Percentiles rank a stretch among this genome's conserved stretches.
Evolutionary conservation across 2,113 vertebrate genomes (phyloP).

Genomic region (rat (Rattus norvegicus)): GRCr8 NC_086036.1:84146501-84147000

Average conservation of each 20-base stretch:
- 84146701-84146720: constrained; percentile 35
- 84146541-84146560: no score
- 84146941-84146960: constrained; percentile 39
- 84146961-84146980: constrained; percentile 5
- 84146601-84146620: background rate
- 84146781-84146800: background rate
- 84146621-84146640: constrained; percentile 35
- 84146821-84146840: constrained; percentile 27
- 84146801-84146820: constrained; percentile 22
- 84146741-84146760: background rate
- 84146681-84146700: constrained; percentile 68
- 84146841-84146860: background rate
- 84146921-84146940: constrained; percentile 38
- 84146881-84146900: constrained; percentile 17
- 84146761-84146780: background rate
- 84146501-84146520: background rate
- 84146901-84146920: constrained; percentile 17
- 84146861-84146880: background rate
- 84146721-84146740: background rate
- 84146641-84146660: constrained; percentile 4
- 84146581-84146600: background rate
- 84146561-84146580: no score
- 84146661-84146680: constrained; percentile 64
- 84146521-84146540: background rate
- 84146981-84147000: background rate